Evolutionary conservation across 2,113 vertebrate genomes (phyloP).

Genomic region (Merops nubicus): DNA sequence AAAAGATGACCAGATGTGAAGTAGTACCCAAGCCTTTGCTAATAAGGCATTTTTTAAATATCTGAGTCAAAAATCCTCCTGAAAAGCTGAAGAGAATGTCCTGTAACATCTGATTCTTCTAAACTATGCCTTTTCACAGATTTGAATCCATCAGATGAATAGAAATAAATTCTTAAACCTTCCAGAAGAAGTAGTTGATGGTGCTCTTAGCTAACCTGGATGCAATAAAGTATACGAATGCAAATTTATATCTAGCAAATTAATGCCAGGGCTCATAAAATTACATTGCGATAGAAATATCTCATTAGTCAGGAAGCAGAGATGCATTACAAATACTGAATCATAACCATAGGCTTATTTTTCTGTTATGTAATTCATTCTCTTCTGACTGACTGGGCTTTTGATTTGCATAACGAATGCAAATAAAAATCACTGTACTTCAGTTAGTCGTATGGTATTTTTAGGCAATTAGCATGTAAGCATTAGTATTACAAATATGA

Average conservation of each 20-base stretch:
- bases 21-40: background rate
- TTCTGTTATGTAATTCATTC: background rate
- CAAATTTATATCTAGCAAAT: background rate
- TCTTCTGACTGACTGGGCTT: slow-evolving; percentile 13
- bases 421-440: slow-evolving; percentile 22
- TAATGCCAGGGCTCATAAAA: background rate
- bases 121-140: background rate
- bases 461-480: slow-evolving; percentile 29
- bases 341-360: background rate
- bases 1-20: background rate
- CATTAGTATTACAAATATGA: slow-evolving; percentile 14
- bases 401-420: slow-evolving; percentile 9
- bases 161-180: background rate
- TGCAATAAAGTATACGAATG: background rate
- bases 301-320: background rate
- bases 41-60: background rate
- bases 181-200: background rate
- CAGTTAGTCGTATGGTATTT: background rate
- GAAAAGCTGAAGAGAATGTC: background rate
- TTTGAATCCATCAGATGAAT: background rate
- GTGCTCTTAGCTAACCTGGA: background rate
- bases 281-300: background rate
- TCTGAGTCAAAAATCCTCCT: background rate
- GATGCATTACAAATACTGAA: background rate
- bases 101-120: background rate